phyloP scores from a whole-genome alignment of 1,140 invertebrate species.

The Bursaphelenchus mucronatus region DNA sequence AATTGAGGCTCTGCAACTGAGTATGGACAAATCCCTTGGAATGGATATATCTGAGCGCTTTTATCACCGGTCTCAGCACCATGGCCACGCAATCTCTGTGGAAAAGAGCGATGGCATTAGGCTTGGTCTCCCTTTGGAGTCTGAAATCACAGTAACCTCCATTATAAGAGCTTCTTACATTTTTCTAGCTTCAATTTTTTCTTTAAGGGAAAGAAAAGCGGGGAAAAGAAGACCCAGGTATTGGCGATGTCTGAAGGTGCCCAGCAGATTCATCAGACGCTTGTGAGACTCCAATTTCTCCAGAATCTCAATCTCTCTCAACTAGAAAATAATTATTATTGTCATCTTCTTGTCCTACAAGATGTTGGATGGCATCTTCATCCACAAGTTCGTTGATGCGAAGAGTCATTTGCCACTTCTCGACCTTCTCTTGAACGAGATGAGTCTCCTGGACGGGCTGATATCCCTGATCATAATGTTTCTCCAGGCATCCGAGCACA shows the following conservation, averaged over 20 bases:
- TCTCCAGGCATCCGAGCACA: background rate
- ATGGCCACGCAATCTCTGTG: background rate
- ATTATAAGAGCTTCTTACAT: background rate
- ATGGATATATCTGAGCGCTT: conserved; percentile 1
- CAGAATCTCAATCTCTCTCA: background rate
- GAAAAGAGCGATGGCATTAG: background rate
- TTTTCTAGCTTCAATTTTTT: background rate
- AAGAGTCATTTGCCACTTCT: background rate
- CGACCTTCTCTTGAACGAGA: background rate
- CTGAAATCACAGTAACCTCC: background rate
- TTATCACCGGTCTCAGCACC: background rate
- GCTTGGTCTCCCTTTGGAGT: background rate
- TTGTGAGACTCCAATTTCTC: background rate
- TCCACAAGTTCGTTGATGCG: background rate
- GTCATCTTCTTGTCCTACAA: background rate
- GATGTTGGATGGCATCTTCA: background rate
- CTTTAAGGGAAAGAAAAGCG: background rate
- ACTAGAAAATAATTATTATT: background rate
- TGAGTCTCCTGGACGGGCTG: background rate
- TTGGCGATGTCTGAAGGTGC: background rate
- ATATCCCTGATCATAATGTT: background rate
- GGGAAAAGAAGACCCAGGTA: background rate
- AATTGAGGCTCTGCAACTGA: background rate
- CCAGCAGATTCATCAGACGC: background rate
- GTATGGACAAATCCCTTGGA: conserved; percentile 1